Evolutionary conservation across 2,797 vertebrate genomes (phyloP).

Genomic region (Cyprinodon diabolis): DNA sequence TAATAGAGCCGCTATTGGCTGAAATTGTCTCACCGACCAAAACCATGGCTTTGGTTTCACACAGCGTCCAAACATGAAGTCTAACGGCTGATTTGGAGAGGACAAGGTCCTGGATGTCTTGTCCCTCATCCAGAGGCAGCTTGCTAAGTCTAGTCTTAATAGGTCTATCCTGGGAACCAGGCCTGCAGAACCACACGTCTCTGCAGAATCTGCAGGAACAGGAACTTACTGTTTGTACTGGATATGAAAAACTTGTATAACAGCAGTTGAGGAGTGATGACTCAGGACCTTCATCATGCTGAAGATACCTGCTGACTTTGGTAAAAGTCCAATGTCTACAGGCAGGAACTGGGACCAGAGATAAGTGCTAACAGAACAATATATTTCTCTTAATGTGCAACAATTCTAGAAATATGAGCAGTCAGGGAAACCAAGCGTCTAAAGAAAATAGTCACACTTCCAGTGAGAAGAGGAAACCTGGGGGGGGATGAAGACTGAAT

Average conservation of each 20-base stretch:
- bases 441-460: background rate
- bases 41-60: no score
- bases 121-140: no score
- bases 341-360: constrained; percentile 9
- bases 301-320: constrained; percentile 4
- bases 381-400: constrained; percentile 1
- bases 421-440: background rate
- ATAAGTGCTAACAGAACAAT: constrained; percentile 39
- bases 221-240: background rate
- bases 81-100: no score
- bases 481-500: no score
- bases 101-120: no score
- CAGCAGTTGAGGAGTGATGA: background rate
- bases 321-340: constrained; percentile 52
- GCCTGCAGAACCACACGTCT: no score
- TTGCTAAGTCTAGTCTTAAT: no score
- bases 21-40: no score
- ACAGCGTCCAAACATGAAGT: no score
- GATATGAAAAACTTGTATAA: background rate
- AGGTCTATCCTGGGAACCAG: no score
- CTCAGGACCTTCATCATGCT: background rate
- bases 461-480: background rate
- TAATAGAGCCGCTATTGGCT: no score
- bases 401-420: background rate
- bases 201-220: background rate